Evolutionary conservation across 2,113 vertebrate species (phyloP).

Genomic region (Colaptes auratus): DNA sequence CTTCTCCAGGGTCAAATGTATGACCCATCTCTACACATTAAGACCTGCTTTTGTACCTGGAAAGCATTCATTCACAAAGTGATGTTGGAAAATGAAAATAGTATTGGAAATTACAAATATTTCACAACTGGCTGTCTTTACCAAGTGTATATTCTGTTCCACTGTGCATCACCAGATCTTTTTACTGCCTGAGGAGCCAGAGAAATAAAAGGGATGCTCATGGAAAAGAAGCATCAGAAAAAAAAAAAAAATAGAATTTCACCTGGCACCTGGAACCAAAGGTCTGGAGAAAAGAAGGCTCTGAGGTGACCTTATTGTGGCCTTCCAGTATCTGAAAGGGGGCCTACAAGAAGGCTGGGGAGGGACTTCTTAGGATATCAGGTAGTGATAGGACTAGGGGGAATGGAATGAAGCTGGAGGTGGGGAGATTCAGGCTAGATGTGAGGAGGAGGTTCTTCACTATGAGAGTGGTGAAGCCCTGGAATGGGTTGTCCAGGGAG

Average conservation of each 20-base stretch:
- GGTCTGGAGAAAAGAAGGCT: too few relatives aligned
- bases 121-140: background rate
- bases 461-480: too few relatives aligned
- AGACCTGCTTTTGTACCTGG: background rate
- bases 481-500: too few relatives aligned
- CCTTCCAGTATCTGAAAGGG: too few relatives aligned
- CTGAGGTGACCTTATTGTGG: too few relatives aligned
- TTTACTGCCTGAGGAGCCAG: background rate
- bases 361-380: too few relatives aligned
- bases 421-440: too few relatives aligned
- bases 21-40: background rate
- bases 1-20: background rate
- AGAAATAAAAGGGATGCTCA: background rate
- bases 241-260: background rate
- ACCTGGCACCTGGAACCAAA: background rate
- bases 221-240: background rate
- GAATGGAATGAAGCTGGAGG: too few relatives aligned
- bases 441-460: too few relatives aligned
- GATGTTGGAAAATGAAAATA: background rate
- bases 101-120: background rate
- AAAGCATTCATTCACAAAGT: background rate
- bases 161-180: background rate
- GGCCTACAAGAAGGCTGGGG: too few relatives aligned
- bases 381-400: too few relatives aligned
- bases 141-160: background rate